Evolutionary conservation across 2,113 vertebrate genomes (phyloP).

Genomic region (Scolopax mira): DNA sequence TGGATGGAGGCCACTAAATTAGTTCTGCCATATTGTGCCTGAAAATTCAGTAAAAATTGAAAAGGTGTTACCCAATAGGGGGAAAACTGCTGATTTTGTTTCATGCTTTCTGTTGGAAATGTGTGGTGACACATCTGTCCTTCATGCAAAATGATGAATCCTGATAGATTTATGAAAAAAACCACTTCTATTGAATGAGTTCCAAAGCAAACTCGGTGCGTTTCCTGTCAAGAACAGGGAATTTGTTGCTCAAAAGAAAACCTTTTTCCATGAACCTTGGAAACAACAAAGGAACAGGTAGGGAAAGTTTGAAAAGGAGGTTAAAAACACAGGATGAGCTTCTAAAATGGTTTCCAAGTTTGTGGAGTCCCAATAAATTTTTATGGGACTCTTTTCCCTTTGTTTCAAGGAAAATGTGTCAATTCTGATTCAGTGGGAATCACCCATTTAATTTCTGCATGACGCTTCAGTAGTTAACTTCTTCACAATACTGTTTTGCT

Average conservation of each 20-base stretch:
- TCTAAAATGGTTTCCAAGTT: neutral
- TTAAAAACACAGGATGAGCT: neutral
- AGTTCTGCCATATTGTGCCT: neutral
- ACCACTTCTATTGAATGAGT: neutral
- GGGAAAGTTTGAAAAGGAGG: neutral
- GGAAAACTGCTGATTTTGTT: neutral
- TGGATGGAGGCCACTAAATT: neutral
- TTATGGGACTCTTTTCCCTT: neutral
- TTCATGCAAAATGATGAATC: neutral
- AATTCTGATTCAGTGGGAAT: neutral
- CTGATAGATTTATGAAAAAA: neutral
- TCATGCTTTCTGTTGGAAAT: neutral
- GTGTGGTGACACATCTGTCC: neutral
- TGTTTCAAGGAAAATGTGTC: neutral
- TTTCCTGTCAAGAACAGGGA: neutral
- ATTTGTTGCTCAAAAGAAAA: neutral
- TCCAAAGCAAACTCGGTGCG: fast-evolving
- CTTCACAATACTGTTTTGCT: neutral
- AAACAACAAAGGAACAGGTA: neutral
- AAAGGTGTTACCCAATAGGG: neutral
- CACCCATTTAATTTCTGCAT: neutral
- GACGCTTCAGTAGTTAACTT: neutral
- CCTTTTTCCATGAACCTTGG: neutral
- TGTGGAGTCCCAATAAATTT: neutral
- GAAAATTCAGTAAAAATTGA: neutral